Percentiles rank a stretch among this genome's conserved stretches.
phyloP scores from a whole-genome alignment of 30 jellyfish, hydroid and myxozoan genomes.

The Catostylus mosaicus region DNA sequence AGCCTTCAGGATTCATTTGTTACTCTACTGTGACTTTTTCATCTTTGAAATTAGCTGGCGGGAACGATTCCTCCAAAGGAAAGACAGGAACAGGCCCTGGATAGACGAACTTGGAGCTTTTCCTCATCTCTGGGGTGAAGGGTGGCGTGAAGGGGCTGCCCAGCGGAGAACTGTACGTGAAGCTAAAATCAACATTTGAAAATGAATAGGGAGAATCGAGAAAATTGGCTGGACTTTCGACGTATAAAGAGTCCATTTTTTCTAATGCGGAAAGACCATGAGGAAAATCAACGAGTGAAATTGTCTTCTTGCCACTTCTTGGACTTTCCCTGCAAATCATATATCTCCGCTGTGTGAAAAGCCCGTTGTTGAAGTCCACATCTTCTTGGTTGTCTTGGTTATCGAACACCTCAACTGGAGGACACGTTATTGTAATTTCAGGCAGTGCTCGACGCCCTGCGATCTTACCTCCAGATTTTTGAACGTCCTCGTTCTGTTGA shows the following conservation, averaged over 20 bases:
- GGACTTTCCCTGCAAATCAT: slow-evolving; percentile 66
- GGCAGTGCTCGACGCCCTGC: slow-evolving; percentile 72
- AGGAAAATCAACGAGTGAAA: slow-evolving; percentile 62
- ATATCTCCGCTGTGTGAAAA: slow-evolving; percentile 55
- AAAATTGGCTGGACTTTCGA: slow-evolving; percentile 52
- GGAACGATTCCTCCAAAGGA: slow-evolving; percentile 54
- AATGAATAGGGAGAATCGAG: slow-evolving; percentile 51
- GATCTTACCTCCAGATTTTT: slow-evolving; percentile 18
- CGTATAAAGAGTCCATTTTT: slow-evolving; percentile 8
- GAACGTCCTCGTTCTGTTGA: slow-evolving; percentile 1
- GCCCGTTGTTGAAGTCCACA: slow-evolving; percentile 2
- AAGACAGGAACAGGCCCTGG: slow-evolving; percentile 65
- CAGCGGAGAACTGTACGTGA: slow-evolving; percentile 41
- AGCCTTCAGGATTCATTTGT: too few species aligned
- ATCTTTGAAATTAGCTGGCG: slow-evolving; percentile 50
- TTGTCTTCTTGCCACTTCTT: slow-evolving; percentile 24
- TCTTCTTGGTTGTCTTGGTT: neutral
- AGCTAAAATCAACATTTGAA: slow-evolving; percentile 42
- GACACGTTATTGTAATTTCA: slow-evolving; percentile 64
- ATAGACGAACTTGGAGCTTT: slow-evolving; percentile 21
- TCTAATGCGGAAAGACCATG: slow-evolving; percentile 51
- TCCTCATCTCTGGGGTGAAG: slow-evolving; percentile 32
- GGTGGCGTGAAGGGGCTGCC: slow-evolving; percentile 71
- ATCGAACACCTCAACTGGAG: slow-evolving; percentile 56
- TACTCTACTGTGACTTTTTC: neutral